These are phyloP conservation scores for Isichthys henryi DNA, from an alignment of 2,113 vertebrate species.

Conservation along the genomic window DNA sequence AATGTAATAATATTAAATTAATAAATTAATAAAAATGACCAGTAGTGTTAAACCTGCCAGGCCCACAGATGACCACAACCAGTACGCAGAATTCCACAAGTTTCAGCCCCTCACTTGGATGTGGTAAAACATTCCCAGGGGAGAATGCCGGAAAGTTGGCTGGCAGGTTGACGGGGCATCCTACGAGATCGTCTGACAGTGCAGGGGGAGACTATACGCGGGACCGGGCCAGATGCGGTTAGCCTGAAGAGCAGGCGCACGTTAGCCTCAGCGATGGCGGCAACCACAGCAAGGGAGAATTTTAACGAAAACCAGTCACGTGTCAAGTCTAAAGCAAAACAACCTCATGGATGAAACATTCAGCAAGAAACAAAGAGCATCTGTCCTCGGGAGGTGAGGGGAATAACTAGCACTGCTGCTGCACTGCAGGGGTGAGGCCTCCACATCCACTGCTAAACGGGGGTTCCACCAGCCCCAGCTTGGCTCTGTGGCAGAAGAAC, in stretches of 20 bases:
- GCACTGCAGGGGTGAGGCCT: neutral
- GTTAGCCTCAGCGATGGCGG: neutral
- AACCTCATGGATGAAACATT: neutral
- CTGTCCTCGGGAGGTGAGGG: neutral
- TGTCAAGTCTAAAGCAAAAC: neutral
- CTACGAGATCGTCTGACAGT: neutral
- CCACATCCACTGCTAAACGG: neutral
- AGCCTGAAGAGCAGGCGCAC: neutral
- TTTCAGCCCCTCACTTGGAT: neutral
- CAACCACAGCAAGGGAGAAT: neutral
- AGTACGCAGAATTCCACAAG: neutral
- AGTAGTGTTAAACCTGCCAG: neutral
- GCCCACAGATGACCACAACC: neutral
- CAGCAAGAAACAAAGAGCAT: constrained; percentile 5
- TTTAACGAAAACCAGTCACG: neutral
- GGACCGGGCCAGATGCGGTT: neutral
- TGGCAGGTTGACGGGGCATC: neutral
- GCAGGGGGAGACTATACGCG: neutral
- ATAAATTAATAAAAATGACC: neutral
- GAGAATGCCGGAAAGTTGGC: neutral
- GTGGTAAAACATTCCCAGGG: neutral
- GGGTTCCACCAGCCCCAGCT: neutral
- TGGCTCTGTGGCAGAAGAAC: neutral
- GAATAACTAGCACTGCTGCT: neutral
- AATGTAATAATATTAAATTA: neutral